Conservation (phyloP, 2,888 invertebrate species). For the Lypha dubia region DNA sequence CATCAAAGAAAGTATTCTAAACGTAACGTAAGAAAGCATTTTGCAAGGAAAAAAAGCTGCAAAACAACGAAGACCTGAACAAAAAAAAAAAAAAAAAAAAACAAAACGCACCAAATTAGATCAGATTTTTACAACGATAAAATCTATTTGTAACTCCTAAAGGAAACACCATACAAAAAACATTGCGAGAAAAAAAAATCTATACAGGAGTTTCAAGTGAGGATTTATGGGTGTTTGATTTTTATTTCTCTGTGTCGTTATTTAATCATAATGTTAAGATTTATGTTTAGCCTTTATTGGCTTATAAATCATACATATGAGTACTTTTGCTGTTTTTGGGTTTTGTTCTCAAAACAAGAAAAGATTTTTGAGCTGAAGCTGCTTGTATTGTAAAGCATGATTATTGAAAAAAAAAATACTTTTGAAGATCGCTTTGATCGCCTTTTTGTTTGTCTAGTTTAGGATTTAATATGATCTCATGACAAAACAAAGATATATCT, state of each 20-base stretch:
- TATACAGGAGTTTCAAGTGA: not conserved
- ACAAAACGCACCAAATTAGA: conserved; percentile 56
- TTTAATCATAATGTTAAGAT: conserved; percentile 73
- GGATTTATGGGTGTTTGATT: not conserved
- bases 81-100: conserved; percentile 34
- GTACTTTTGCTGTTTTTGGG: conserved; percentile 41
- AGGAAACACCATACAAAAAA: conserved; percentile 24
- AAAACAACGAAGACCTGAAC: not conserved
- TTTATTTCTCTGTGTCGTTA: conserved; percentile 40
- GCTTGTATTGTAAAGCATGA: not conserved
- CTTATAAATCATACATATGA: conserved; percentile 71
- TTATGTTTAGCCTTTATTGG: conserved; percentile 72
- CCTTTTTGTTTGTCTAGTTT: conserved; percentile 49
- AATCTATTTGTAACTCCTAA: conserved; percentile 56
- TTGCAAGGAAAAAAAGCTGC: not conserved
- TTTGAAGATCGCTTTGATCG: conserved; percentile 46
- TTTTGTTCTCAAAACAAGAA: conserved; percentile 35
- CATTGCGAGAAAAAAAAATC: not conserved
- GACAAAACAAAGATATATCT: conserved; percentile 62
- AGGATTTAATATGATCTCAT: conserved; percentile 58
- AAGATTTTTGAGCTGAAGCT: conserved; percentile 11
- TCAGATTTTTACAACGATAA: conserved; percentile 64
- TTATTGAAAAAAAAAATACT: conserved; percentile 48
- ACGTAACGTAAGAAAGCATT: not conserved
- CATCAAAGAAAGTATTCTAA: conserved; percentile 57